A percentile compares a stretch with the other conserved stretches of the same genome.
These are phyloP conservation scores for Drosophila neocordata DNA, from an alignment of 1,140 invertebrate genomes.

Conservation along the genomic window DNA sequence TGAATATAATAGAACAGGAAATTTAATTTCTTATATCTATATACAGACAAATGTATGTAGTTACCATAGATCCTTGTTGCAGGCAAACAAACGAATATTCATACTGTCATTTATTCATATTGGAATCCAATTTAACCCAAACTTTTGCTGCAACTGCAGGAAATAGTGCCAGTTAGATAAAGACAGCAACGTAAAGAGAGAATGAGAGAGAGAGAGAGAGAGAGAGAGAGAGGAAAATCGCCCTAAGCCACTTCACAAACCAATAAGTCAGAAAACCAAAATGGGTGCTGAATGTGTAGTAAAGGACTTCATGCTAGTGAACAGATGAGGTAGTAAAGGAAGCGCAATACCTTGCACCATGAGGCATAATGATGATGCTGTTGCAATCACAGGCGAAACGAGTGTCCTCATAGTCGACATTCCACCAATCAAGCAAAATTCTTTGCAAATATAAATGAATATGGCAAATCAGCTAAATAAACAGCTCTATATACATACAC, in stretches of 20 bases:
- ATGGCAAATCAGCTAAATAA: constrained; percentile 7
- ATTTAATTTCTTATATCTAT: too few species aligned
- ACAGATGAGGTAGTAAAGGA: not conserved
- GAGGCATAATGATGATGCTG: not conserved
- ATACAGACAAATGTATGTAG: too few species aligned
- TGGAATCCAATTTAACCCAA: not conserved
- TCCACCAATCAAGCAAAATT: constrained; percentile 27
- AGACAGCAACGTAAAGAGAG: not conserved
- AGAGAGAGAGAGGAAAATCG: constrained; percentile 19
- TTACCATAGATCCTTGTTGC: too few species aligned
- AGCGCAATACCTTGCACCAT: not conserved
- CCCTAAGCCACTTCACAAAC: constrained; percentile 24
- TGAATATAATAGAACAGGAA: too few species aligned
- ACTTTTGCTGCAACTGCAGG: not conserved
- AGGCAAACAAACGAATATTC: not conserved
- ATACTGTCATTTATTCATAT: not conserved
- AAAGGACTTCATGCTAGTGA: constrained; percentile 38
- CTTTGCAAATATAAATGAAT: constrained; percentile 3
- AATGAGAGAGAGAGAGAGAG: not conserved
- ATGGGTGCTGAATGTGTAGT: constrained; percentile 48
- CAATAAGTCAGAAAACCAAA: constrained; percentile 38
- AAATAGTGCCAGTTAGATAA: not conserved
- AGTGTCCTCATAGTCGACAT: constrained; percentile 43
- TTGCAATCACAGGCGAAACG: constrained; percentile 30
- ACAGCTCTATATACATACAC: not conserved